Evolutionary conservation across 1,140 invertebrate genomes (phyloP), one percentile per base, ranked within the genome.

Genomic region (Papilio helenus): DNA sequence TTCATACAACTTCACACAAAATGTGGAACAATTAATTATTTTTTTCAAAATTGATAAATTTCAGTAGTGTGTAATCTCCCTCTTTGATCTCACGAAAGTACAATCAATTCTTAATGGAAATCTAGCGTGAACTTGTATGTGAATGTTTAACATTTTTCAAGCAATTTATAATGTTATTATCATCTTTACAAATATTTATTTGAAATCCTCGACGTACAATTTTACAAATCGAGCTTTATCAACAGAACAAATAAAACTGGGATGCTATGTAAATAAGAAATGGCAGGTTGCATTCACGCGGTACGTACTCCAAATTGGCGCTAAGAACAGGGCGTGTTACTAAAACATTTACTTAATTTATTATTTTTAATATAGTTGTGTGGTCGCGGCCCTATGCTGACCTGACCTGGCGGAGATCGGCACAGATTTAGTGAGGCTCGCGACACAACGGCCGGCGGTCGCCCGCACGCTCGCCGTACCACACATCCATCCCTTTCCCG

Each of bases 371-470:
- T 74, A 39, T 34, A 29, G 10, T 1, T n/a, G 20, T 84, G 23
- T 87, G 79, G 51, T 80, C 85, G 79, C 26, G 39, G 73, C 82
- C 79, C 79, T 80, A 84, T 74, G 74, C 61, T 87, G 86, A 87
- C 86, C 86, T 87, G 85, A 87, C 86, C 86, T 85, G 86, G 79
- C 81, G 80, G 82, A 83, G 85, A 80, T 55, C 82, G 81, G 85
- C 86, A 87, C 83, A 87, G 86, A 87, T 87, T 87, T 85, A 88
- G 86, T 88, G 82, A 84, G 82, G 80, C 82, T 83, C 82, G 86
- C 84, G 85, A 83, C 82, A 81, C 84, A 81, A 78, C 65, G 79
- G 85, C 79, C 79, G 76, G 74, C 84, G 82, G 81, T 79, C 80
- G 86, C 84, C 51, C 79, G 55, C 79, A 29, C 76, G 81, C 65